Evolutionary conservation across 2,797 vertebrate species (phyloP).

Genomic region (Sardinella longiceps): DNA sequence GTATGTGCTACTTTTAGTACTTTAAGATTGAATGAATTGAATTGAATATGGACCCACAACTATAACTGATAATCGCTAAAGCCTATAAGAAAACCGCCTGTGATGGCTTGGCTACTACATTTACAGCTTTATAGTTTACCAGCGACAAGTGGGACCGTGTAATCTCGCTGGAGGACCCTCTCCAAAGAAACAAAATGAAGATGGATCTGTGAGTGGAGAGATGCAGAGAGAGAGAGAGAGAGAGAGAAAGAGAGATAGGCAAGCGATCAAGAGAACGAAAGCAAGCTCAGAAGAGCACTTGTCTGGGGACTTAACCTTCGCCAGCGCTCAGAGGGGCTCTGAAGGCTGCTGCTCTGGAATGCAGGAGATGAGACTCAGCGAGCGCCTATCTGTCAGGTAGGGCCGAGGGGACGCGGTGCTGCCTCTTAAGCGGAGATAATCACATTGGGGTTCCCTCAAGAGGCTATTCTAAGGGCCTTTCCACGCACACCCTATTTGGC

Average conservation of each 20-base stretch:
- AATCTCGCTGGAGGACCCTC: background rate
- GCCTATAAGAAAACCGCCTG: background rate
- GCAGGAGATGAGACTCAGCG: background rate
- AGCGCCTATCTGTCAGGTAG: conserved; percentile 41
- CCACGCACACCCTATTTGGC: conserved; percentile 18
- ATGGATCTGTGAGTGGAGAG: background rate
- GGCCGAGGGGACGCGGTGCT: conserved; percentile 43
- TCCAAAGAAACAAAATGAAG: conserved; percentile 4
- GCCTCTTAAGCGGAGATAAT: conserved; percentile 50
- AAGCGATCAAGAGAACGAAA: background rate
- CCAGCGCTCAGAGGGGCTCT: background rate
- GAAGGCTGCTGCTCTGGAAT: background rate
- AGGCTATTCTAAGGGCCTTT: conserved; percentile 35
- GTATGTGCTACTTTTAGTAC: too few species aligned
- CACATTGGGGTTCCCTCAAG: conserved; percentile 37
- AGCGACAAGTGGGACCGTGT: background rate
- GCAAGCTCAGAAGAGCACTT: background rate
- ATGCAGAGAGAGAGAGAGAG: background rate
- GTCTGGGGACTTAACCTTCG: background rate
- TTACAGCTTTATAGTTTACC: background rate
- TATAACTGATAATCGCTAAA: too few species aligned
- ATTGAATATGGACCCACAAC: too few species aligned
- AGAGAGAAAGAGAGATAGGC: background rate
- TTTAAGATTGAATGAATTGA: too few species aligned
- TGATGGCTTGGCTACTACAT: background rate